Percentiles rank a stretch among this genome's conserved stretches.
Conservation (phyloP, 2,797 vertebrate genomes). For the Smutsia temminckii region DNA sequence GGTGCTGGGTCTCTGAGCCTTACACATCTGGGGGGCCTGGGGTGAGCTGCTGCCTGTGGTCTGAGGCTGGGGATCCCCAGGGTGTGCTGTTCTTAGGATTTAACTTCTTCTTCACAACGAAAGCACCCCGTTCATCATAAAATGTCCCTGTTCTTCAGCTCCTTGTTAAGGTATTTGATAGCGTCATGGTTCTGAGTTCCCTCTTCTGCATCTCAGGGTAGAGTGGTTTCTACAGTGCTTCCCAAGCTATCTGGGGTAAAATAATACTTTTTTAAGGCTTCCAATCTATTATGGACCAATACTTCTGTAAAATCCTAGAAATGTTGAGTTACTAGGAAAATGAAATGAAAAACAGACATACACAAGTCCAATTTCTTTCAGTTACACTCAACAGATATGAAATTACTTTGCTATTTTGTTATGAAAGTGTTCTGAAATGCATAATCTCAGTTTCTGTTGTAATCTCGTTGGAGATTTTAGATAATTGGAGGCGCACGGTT, state of each 20-base stretch:
- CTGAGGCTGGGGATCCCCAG: not conserved
- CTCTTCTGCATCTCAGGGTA: not conserved
- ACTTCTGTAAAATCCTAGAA: not conserved
- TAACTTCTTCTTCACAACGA: not conserved
- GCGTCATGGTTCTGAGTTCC: fast-evolving
- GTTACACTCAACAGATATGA: not conserved
- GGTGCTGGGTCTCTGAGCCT: not conserved
- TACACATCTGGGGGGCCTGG: not conserved
- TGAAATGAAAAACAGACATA: not conserved
- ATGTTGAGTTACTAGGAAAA: not conserved
- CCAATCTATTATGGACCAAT: not conserved
- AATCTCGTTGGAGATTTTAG: not conserved
- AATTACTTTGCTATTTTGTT: not conserved
- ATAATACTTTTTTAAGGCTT: not conserved
- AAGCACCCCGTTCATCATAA: not conserved
- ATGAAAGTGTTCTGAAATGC: not conserved
- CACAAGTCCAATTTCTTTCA: not conserved
- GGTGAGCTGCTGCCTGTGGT: not conserved
- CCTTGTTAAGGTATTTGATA: not conserved
- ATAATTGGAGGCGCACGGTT: not conserved
- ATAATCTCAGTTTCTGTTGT: not conserved
- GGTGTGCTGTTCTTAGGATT: not conserved
- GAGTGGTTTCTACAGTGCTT: not conserved
- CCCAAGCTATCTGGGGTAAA: not conserved
- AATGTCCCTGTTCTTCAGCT: too few species aligned